phyloP scores from a whole-genome alignment of 2,113 vertebrate species.

The Syrmaticus mikado region DNA sequence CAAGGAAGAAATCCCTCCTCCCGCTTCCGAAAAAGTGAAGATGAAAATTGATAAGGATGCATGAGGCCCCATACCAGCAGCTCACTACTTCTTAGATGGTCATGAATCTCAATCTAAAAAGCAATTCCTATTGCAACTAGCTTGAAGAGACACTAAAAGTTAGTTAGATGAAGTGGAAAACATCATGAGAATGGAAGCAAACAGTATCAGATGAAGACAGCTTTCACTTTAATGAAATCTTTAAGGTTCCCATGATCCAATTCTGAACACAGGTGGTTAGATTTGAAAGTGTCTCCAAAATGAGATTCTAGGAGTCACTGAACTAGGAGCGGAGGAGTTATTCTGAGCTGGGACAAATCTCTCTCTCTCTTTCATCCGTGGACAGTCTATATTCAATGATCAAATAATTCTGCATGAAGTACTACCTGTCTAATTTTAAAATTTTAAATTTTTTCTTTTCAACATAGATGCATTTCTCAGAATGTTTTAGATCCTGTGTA shows the following conservation, averaged over 20 bases:
- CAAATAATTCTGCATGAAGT: background rate
- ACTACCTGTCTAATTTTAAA: background rate
- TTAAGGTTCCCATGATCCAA: conserved; percentile 15
- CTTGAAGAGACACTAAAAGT: background rate
- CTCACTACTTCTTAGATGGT: background rate
- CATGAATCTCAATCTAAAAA: conserved; percentile 15
- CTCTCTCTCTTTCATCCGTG: background rate
- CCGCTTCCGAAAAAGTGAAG: background rate
- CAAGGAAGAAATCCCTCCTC: background rate
- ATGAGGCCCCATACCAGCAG: background rate
- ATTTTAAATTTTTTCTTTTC: background rate
- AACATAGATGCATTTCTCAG: background rate
- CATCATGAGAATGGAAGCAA: background rate
- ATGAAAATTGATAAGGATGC: background rate
- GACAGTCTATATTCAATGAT: background rate
- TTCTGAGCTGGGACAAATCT: background rate
- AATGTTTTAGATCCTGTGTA: background rate
- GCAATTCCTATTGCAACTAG: background rate
- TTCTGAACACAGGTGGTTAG: background rate
- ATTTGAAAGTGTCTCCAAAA: conserved; percentile 23
- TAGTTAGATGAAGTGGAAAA: conserved; percentile 25
- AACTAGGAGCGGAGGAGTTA: background rate
- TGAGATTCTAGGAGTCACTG: conserved; percentile 5
- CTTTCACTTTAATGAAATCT: conserved; percentile 4
- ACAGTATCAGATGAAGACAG: background rate